Conservation (phyloP, 2,797 vertebrate genomes). For the Stomatorhinus walkeri region DNA sequence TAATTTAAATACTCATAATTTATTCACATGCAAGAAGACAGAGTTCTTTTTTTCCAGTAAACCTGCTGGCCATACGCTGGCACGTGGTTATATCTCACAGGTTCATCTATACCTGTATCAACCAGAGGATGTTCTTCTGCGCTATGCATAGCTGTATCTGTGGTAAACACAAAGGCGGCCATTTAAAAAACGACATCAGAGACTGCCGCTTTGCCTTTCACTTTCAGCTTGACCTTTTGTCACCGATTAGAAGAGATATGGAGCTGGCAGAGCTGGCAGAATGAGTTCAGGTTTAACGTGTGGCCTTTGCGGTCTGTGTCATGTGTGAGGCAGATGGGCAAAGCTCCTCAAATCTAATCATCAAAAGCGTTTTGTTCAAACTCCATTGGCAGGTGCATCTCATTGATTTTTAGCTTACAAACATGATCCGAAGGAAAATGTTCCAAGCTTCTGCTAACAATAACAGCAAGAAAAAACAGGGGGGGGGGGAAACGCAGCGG, state of each 20-base stretch:
- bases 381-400: slow-evolving; percentile 3
- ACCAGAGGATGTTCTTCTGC: not conserved
- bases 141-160: not conserved
- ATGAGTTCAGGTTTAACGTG: not conserved
- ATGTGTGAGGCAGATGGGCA: not conserved
- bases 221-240: not conserved
- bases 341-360: slow-evolving; percentile 10
- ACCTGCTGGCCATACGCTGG: not conserved
- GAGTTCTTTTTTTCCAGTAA: not conserved
- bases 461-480: not conserved
- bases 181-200: not conserved
- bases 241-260: not conserved
- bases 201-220: not conserved
- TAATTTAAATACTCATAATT: slow-evolving; percentile 3
- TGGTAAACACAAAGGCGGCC: not conserved
- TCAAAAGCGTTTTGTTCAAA: not conserved
- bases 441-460: slow-evolving; percentile 19
- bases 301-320: slow-evolving; percentile 18
- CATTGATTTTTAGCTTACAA: not conserved
- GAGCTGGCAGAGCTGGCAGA: not conserved
- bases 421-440: not conserved
- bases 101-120: not conserved
- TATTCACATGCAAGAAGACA: not conserved
- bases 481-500: not conserved
- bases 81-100: not conserved